These are phyloP conservation scores for Harpegnathos saltator DNA, from an alignment of 1,140 invertebrate genomes.

Conservation along the genomic window DNA sequence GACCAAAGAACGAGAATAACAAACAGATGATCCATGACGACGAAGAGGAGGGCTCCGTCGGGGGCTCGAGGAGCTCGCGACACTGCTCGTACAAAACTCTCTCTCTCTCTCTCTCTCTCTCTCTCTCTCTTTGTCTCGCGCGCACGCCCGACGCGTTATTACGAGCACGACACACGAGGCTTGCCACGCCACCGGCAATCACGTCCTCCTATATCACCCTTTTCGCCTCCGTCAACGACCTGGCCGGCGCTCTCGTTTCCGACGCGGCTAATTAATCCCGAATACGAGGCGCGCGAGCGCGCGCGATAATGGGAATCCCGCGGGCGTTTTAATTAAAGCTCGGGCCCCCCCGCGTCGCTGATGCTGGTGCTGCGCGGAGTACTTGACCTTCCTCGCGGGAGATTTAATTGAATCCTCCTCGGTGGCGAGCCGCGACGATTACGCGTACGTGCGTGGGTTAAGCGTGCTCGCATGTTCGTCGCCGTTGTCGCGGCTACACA, in stretches of 20 bases:
- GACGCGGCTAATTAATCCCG: constrained; percentile 64
- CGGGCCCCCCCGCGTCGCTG: constrained; percentile 45
- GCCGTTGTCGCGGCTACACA: constrained; percentile 30
- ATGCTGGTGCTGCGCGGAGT: constrained; percentile 56
- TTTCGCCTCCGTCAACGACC: constrained; percentile 10
- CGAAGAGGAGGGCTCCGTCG: background rate
- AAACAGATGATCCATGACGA: constrained; percentile 36
- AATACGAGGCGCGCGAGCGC: constrained; percentile 25
- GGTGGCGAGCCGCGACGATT: constrained; percentile 50
- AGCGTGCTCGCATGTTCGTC: constrained; percentile 59
- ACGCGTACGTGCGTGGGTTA: constrained; percentile 61
- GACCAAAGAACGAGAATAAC: constrained; percentile 6
- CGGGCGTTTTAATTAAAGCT: constrained; percentile 68
- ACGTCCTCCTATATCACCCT: background rate
- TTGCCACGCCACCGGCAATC: background rate
- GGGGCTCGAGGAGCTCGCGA: constrained; percentile 1
- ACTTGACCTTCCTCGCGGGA: constrained; percentile 72
- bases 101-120: background rate
- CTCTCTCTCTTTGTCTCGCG: background rate
- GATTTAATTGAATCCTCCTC: constrained; percentile 64
- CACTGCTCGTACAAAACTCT: background rate
- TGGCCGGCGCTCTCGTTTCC: constrained; percentile 15
- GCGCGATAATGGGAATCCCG: constrained; percentile 53
- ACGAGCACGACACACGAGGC: constrained; percentile 7
- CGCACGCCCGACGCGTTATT: background rate